These are phyloP conservation scores for Dicrurus megarhynchus DNA, from an alignment of 2,113 vertebrate species.

Conservation along the genomic window DNA sequence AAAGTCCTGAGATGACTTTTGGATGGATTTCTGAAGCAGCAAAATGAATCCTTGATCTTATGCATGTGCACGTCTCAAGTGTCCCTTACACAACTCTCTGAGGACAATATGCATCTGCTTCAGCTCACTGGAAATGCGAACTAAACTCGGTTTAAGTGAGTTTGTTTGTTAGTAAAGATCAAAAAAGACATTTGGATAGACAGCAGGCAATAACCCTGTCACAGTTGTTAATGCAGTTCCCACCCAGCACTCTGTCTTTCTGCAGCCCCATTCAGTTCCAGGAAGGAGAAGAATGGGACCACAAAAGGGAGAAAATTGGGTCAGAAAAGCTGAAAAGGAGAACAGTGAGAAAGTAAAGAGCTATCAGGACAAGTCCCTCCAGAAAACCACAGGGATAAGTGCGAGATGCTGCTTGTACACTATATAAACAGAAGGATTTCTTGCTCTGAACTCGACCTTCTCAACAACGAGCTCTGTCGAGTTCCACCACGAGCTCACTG, in stretches of 20 bases:
- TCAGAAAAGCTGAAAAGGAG: neutral
- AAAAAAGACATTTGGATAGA: neutral
- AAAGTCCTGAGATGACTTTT: neutral
- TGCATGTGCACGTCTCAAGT: neutral
- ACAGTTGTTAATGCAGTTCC: neutral
- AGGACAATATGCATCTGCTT: neutral
- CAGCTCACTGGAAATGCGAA: neutral
- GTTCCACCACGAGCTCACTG: neutral
- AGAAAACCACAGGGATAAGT: neutral
- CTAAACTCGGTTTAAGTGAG: neutral
- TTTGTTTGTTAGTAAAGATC: neutral
- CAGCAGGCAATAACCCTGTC: neutral
- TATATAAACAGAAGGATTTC: neutral
- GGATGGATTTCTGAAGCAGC: neutral
- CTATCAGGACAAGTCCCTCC: neutral
- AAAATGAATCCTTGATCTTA: neutral
- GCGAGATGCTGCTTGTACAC: neutral
- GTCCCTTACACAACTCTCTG: neutral
- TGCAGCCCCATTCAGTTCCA: neutral
- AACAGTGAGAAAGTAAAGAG: neutral
- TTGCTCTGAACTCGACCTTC: neutral
- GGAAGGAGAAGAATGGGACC: neutral
- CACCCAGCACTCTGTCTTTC: neutral
- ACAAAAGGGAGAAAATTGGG: neutral
- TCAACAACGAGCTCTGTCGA: fast-evolving